Evolutionary conservation across 2,113 vertebrate genomes (phyloP).

Genomic region (Climacteris rufus): DNA sequence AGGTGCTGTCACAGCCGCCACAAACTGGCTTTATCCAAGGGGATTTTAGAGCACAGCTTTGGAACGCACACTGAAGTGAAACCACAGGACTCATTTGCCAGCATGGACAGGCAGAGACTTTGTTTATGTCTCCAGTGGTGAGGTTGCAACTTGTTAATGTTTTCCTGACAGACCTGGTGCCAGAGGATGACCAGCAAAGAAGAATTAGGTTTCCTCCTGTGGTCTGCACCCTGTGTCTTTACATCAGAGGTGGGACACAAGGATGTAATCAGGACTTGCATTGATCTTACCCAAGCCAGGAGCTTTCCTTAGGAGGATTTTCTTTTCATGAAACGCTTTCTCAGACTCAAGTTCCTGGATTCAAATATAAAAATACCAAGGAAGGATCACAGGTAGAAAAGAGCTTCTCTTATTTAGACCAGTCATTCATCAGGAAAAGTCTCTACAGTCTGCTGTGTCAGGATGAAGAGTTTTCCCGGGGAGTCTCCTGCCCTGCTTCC

Average conservation of each 20-base stretch:
- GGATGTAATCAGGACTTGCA: accelerated
- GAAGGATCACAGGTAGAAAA: accelerated
- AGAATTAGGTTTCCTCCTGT: not conserved
- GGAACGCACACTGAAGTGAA: not conserved
- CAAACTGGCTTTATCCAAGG: not conserved
- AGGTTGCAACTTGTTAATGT: not conserved
- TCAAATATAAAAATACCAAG: not conserved
- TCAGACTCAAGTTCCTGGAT: not conserved
- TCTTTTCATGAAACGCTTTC: no score
- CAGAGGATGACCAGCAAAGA: not conserved
- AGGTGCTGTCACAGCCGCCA: not conserved
- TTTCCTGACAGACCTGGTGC: not conserved
- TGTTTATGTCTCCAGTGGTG: not conserved
- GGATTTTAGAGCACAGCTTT: not conserved
- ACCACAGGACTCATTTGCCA: not conserved
- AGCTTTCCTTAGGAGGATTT: no score
- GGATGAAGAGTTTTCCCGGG: not conserved
- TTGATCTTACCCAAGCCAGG: not conserved
- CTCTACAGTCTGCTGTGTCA: not conserved
- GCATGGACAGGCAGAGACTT: not conserved
- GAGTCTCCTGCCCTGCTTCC: not conserved
- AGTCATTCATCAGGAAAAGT: not conserved
- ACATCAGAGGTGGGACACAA: not conserved
- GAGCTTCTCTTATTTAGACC: not conserved
- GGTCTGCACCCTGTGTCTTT: not conserved